These are phyloP conservation scores for Tragelaphus buxtoni DNA, from an alignment of 2,113 vertebrate genomes.

Conservation along the genomic window DNA sequence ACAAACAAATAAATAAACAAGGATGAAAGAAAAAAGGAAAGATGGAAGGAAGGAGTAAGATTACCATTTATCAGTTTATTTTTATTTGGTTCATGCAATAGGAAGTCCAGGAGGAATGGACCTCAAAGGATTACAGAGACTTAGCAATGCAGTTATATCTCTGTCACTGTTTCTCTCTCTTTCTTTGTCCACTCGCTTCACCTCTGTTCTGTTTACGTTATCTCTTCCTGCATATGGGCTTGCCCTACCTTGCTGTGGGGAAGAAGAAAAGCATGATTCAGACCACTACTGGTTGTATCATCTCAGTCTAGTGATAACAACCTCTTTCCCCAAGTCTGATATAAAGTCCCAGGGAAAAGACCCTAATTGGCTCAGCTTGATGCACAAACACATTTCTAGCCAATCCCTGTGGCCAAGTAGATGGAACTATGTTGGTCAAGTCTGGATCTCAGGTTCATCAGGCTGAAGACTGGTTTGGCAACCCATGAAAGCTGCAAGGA, in stretches of 20 bases:
- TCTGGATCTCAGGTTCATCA: neutral
- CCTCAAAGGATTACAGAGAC: neutral
- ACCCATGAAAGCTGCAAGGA: neutral
- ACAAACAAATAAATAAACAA: neutral
- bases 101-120: neutral
- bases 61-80: neutral
- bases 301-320: neutral
- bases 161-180: neutral
- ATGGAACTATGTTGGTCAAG: neutral
- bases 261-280: neutral
- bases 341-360: neutral
- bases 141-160: neutral
- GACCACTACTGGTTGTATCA: neutral
- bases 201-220: neutral
- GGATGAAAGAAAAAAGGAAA: neutral
- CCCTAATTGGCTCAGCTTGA: neutral
- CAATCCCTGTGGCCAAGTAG: neutral
- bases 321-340: neutral
- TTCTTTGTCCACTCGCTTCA: neutral
- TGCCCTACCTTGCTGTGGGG: neutral
- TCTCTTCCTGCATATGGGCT: neutral
- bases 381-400: neutral
- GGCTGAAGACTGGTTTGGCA: neutral
- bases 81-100: neutral
- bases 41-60: neutral